Evolutionary conservation across 2,113 vertebrate genomes (phyloP).

Genomic region (Eulemur macaco): DNA sequence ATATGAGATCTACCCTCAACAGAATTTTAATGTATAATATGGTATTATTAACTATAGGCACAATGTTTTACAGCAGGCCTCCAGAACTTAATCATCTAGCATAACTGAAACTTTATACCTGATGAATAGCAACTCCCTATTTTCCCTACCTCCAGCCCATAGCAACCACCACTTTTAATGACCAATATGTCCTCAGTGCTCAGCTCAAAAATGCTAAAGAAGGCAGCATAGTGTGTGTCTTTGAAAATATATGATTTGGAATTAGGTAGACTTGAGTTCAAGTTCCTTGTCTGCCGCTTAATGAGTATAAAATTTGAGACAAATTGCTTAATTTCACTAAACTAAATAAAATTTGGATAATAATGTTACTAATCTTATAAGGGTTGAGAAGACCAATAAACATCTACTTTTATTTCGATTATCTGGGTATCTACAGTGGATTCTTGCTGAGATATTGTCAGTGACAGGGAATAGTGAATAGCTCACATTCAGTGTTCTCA

Average conservation of each 20-base stretch:
- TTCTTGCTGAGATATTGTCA: not conserved
- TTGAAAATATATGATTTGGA: not conserved
- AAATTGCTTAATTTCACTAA: slow-evolving; percentile 14
- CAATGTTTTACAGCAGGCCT: not conserved
- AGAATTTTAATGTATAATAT: not conserved
- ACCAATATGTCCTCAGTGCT: not conserved
- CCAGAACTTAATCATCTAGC: not conserved
- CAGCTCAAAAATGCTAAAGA: not conserved
- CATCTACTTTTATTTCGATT: not conserved
- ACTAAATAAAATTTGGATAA: not conserved
- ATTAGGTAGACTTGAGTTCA: not conserved
- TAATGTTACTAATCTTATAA: not conserved
- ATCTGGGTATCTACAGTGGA: not conserved
- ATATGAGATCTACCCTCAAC: not conserved
- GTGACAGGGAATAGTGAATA: not conserved
- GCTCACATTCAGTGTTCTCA: not conserved
- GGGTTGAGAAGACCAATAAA: not conserved
- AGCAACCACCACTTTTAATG: not conserved
- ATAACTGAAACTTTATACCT: not conserved
- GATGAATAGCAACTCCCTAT: not conserved
- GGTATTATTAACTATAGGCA: not conserved
- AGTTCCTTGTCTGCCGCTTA: not conserved
- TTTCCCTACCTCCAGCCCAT: not conserved
- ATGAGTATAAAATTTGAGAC: not conserved
- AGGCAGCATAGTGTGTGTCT: not conserved